A percentile compares a stretch with the other conserved stretches of the same genome.
Evolutionary conservation across 2,888 invertebrate species (phyloP).

Genomic region (Neoitamus cyanurus): DNA sequence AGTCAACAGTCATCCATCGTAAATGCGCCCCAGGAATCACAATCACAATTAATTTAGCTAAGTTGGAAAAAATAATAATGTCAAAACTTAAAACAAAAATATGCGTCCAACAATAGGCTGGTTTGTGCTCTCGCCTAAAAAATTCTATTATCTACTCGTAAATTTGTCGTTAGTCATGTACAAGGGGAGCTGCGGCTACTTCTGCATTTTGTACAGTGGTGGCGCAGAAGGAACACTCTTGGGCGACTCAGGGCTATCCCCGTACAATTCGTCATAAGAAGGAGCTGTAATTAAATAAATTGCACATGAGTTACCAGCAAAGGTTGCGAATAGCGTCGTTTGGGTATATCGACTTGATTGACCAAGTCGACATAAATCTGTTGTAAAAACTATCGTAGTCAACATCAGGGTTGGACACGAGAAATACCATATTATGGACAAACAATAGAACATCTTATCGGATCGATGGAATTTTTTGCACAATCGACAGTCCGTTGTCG

Average conservation of each 20-base stretch:
- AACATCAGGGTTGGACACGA: too few species aligned
- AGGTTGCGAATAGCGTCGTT: too few species aligned
- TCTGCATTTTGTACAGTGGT: neutral
- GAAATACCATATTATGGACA: too few species aligned
- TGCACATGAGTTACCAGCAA: too few species aligned
- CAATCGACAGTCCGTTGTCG: too few species aligned
- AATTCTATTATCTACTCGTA: conserved; percentile 8
- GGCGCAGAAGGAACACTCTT: conserved; percentile 24
- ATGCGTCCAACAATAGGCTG: neutral
- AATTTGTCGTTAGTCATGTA: conserved; percentile 8
- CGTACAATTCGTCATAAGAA: conserved; percentile 65
- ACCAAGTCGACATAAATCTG: too few species aligned
- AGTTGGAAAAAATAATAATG: neutral
- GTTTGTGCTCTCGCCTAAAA: neutral
- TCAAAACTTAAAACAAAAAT: neutral
- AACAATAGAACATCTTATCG: too few species aligned
- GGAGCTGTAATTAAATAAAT: conserved; percentile 57
- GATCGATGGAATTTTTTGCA: too few species aligned
- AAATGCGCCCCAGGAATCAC: neutral
- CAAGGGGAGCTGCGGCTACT: neutral
- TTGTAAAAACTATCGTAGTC: too few species aligned
- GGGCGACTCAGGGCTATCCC: conserved; percentile 48
- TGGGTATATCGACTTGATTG: too few species aligned
- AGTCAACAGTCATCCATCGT: neutral
- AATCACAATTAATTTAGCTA: conserved; percentile 8